Evolutionary conservation across 1,140 invertebrate species (phyloP).

Genomic region (Brachionus sp.): DNA sequence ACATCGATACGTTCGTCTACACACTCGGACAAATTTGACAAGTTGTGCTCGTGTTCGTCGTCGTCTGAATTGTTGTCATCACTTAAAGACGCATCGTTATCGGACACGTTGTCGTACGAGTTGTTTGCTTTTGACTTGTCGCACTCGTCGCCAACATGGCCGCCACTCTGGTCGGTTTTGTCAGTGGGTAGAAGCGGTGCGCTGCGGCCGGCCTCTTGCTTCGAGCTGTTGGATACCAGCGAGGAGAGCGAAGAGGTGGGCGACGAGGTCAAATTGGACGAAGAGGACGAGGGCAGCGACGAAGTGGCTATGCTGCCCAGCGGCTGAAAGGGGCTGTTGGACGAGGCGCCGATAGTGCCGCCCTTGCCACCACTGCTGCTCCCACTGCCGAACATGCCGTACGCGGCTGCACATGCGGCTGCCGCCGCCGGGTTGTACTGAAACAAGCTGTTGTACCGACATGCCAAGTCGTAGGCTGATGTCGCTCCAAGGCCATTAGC

Average conservation of each 20-base stretch:
- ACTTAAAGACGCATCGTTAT: background rate
- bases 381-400: conserved; percentile 9
- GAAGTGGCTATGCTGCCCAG: background rate
- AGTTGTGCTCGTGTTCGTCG: background rate
- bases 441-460: conserved; percentile 34
- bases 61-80: background rate
- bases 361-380: background rate
- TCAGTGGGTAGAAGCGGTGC: too few species aligned
- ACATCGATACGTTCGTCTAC: background rate
- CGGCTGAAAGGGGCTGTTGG: background rate
- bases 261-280: conserved; percentile 8
- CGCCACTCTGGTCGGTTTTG: too few species aligned
- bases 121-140: background rate
- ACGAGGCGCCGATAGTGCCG: background rate
- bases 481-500: background rate
- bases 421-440: conserved; percentile 33
- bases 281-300: conserved; percentile 9
- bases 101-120: conserved; percentile 2
- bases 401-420: background rate
- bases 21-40: background rate
- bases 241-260: background rate
- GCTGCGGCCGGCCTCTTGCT: background rate
- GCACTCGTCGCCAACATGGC: background rate
- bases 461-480: conserved; percentile 37
- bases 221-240: background rate